Base-by-base conservation (phyloP, 2,797 vertebrate species). In the Aphelocoma californica region DNA sequence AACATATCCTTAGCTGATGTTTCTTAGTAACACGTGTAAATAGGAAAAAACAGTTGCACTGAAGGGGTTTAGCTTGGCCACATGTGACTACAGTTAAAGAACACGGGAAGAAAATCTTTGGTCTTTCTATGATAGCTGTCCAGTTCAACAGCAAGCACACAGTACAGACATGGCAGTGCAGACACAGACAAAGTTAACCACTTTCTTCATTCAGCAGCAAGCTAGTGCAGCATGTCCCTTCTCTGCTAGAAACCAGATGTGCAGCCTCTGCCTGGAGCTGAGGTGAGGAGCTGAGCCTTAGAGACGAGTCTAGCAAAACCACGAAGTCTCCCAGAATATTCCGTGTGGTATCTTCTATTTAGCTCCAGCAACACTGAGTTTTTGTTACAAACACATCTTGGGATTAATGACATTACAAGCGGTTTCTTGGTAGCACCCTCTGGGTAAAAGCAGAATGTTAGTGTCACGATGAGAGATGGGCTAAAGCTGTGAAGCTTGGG, bases 21-120 rank as follows among this genome's bases (percentile, higher is more conserved):
- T 95, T 94, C 97, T 97, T 97, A 97, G 97, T 97, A 97, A 98
- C 97, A 95, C 66, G 71, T 92, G 95, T 97, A 97, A 98, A 97
- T 98, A 98, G 97, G 97, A 98, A 97, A 97, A 97, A 97, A 98
- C 97, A 97, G 94, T 97, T 95, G 69, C 90, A 91, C 96, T 96
- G 92, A 2, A 19, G 96, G 83, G 94, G 96, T 97, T 98, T 98
- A 84, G 74, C 87, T 88, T 94, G 93, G 96, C 93, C 95, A 96
- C 93, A 88, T 95, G 91, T 90, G 91, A 95, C 89, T 95, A 90
- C 90, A 91, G 85, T 70, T 93, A 87, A 92, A 93, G 91, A 97
- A 95, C 80, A 95, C 21, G 90, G 92, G 93, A 96, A 96, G 91
- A 91, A 94, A 96, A 90, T 78, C 94, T 92, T 81, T 80, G 69